Evolutionary conservation across 2,888 invertebrate species (phyloP).

Genomic region (Trachelus iudaicus): DNA sequence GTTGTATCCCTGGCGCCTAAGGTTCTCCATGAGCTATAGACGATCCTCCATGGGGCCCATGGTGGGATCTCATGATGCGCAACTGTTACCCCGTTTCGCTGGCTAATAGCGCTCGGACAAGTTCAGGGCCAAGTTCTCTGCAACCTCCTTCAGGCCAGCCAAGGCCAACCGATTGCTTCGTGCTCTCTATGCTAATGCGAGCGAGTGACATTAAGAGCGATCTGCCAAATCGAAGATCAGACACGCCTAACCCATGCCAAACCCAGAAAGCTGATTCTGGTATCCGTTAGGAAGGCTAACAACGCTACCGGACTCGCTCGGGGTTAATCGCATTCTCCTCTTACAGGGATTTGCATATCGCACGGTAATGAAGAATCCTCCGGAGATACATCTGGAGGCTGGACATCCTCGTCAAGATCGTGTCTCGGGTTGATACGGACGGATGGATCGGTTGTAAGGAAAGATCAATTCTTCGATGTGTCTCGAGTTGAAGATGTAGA

Average conservation of each 20-base stretch:
- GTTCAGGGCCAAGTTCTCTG: constrained; percentile 55
- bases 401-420: background rate
- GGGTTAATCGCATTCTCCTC: background rate
- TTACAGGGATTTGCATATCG: background rate
- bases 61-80: background rate
- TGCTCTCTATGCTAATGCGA: constrained; percentile 37
- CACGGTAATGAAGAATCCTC: background rate
- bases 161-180: constrained; percentile 35
- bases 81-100: background rate
- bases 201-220: background rate
- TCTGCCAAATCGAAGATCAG: background rate
- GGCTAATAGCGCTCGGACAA: constrained; percentile 33
- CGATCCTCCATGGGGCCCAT: background rate
- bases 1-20: background rate
- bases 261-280: background rate
- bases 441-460: background rate
- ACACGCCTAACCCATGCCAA: background rate
- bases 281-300: background rate
- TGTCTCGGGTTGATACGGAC: background rate
- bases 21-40: background rate
- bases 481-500: background rate
- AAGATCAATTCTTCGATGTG: background rate
- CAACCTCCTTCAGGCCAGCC: constrained; percentile 37
- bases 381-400: background rate
- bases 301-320: background rate